phyloP scores from a whole-genome alignment of 2,888 invertebrate species.

The Acleris laterana region DNA sequence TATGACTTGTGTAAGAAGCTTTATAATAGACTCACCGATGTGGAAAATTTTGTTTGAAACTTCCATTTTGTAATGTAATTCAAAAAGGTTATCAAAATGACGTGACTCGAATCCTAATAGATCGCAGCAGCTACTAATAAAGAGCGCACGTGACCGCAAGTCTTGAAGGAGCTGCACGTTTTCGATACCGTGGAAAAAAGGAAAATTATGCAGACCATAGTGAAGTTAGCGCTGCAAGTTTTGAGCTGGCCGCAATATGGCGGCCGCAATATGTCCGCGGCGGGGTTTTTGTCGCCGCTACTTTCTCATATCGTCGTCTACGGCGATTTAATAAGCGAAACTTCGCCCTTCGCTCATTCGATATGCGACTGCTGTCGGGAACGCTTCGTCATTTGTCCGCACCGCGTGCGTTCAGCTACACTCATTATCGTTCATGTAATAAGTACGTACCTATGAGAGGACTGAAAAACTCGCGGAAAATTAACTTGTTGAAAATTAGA shows the following conservation, averaged over 20 bases:
- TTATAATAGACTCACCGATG: not conserved
- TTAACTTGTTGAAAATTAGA: no score
- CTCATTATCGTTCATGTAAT: constrained; percentile 36
- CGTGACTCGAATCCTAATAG: constrained; percentile 44
- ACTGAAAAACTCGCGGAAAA: not conserved
- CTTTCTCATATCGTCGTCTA: constrained; percentile 76
- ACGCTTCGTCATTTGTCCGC: constrained; percentile 66
- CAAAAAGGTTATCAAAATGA: constrained; percentile 42
- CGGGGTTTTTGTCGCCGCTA: constrained; percentile 74
- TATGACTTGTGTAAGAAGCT: not conserved
- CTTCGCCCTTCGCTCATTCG: constrained; percentile 75
- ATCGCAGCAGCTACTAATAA: constrained; percentile 55
- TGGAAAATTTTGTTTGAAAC: constrained; percentile 3
- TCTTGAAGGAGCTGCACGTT: constrained; percentile 47
- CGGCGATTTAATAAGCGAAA: constrained; percentile 80
- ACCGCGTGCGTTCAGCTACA: constrained; percentile 32
- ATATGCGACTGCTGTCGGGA: constrained; percentile 75
- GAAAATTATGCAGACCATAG: constrained; percentile 66
- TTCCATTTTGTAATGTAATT: constrained; percentile 39
- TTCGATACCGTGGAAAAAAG: constrained; percentile 54
- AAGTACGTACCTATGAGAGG: not conserved
- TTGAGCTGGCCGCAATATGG: constrained; percentile 67
- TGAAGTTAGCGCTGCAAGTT: constrained; percentile 75
- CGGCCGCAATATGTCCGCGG: constrained; percentile 75
- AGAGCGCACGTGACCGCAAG: constrained; percentile 55